Evolutionary conservation across 2,888 invertebrate genomes (phyloP), one percentile per base, ranked within the genome.

Genomic region (Tetragonisca angustula): DNA sequence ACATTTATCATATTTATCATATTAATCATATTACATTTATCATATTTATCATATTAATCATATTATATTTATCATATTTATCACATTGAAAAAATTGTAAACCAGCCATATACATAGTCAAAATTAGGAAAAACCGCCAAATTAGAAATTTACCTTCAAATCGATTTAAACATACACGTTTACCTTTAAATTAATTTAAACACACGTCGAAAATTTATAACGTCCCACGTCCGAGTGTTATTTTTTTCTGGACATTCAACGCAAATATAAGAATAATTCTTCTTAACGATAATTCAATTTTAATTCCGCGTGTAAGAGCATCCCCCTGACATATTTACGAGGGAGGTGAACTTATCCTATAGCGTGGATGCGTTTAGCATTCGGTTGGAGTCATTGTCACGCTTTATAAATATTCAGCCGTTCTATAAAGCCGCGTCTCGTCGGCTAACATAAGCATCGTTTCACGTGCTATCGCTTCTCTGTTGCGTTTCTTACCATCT

Each of bases 331-430:
- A 27, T 32, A 52, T 52, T 50, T 59, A 43, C 24, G 9, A 32
- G 15, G 27, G 32, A 54, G 68, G 70, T 68, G 61, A 21, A 49
- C 71, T 59, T 49, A 27, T 27, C 27, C n/a, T n/a, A 2, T 27
- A 1, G 32, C 56, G 24, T 56, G 54, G n/a, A 50, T 67, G 72
- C 76, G 27, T 67, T 84, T 84, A 78, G 64, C 69, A 83, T 84
- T 84, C 83, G 75, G 62, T 15, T 27, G 74, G 61, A 79, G 83
- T 79, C 75, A 83, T 79, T 79, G 79, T 54, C 84, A 69, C 76
- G 79, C 79, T 83, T 79, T 79, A 84, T 83, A 84, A 83, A 83
- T 84, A 84, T 84, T 84, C 84, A 84, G 43, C 21, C 52, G 64
- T 71, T 72, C 64, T 76, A 76, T 75, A 83, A 84, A 76, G 27